Evolutionary conservation across 2,113 vertebrate genomes (phyloP), one percentile per base, ranked within the genome.

Genomic region (Maylandia zebra): DNA sequence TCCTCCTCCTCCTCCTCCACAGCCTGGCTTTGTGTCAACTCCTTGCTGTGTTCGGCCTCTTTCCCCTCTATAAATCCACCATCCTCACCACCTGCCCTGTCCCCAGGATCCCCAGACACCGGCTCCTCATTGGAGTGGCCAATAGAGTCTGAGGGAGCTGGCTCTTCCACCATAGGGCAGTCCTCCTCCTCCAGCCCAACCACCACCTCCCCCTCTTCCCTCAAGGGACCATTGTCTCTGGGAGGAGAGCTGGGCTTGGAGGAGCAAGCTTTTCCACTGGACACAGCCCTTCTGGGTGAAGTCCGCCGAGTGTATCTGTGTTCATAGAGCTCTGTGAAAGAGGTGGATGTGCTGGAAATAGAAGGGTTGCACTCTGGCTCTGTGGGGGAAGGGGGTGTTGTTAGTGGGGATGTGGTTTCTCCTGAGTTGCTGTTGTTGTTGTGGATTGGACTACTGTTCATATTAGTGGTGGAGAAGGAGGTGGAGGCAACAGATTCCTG

Each of bases 231-330:
- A 3, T 97, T 98, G 96, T 99, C 98, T 95, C 96, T 96, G 83
- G 96, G 97, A 66, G 98, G 97, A 94, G 98, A 98, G 92, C 92
- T 94, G 87, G 93, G 96, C 96, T 98, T 99, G 86, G 96, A 95
- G 92, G 97, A 69, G 38, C 97, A 97, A 59, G 95, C 93, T 96
- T 96, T 98, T 90, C 95, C 93, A 83, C 96, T 91, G 82, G 96
- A 96, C 82, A 95, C 94, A 4, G 96, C 97, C 95, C 97, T 97
- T 92, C 98, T 96, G 50, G 98, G 98, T 83, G 98, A 98, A 95
- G 98, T 98, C 97, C 98, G 97, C 94, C 99, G 94, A 8, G 98
- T 98, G 61, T 99, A 99, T 92, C 98, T 97, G 95, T 99, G 98
- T 96, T 99, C 99, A 86, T 99, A 97, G 91, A 98, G 97, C 95